Percentiles rank a stretch among this genome's conserved stretches.
Evolutionary conservation across 2,888 invertebrate genomes (phyloP).

Genomic region (Opisthograptis luteolata): DNA sequence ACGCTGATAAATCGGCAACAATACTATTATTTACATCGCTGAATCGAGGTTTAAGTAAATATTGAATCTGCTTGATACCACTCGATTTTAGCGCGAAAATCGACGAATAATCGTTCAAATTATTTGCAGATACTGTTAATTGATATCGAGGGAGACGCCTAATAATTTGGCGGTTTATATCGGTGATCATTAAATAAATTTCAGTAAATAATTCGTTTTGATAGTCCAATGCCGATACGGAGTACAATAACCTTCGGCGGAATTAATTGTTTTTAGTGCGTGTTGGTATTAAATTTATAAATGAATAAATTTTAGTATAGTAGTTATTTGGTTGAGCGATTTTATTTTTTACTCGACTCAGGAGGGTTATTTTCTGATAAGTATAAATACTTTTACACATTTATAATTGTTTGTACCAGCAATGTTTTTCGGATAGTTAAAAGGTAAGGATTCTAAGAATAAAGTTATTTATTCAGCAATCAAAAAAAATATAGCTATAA

Average conservation of each 20-base stretch:
- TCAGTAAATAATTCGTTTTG: slow-evolving; percentile 63
- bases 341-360: no score
- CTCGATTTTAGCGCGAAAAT: slow-evolving; percentile 49
- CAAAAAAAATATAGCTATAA: no score
- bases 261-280: slow-evolving; percentile 20
- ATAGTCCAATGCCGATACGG: slow-evolving; percentile 42
- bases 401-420: no score
- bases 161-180: slow-evolving; percentile 53
- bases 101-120: slow-evolving; percentile 60
- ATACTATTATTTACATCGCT: slow-evolving; percentile 40
- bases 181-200: slow-evolving; percentile 59
- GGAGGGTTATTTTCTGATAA: no score
- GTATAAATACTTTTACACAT: no score
- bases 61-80: slow-evolving; percentile 46
- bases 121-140: slow-evolving; percentile 65
- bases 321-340: no score
- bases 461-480: no score
- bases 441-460: no score
- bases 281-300: slow-evolving; percentile 2
- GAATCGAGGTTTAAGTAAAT: slow-evolving; percentile 49
- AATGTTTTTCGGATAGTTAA: no score
- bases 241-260: slow-evolving; percentile 5
- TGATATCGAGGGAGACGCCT: slow-evolving; percentile 60
- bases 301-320: no score
- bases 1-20: slow-evolving; percentile 34